Conservation (phyloP, 2,888 invertebrate genomes). For the Diloba caeruleocephala region DNA sequence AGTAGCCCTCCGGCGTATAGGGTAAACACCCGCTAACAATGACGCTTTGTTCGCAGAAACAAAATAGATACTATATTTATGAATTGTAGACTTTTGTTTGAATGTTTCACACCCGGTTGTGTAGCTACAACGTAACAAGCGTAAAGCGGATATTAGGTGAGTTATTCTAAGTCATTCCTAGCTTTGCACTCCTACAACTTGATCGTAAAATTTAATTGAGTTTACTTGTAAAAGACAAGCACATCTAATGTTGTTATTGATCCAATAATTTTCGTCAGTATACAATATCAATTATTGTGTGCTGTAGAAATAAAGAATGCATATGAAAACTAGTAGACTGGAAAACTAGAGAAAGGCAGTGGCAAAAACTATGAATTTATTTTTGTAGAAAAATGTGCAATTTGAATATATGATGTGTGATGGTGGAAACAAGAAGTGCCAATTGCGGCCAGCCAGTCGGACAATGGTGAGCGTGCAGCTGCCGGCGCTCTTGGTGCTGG, state of each 20-base stretch:
- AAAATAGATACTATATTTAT: conserved; percentile 19
- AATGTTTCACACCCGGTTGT: neutral
- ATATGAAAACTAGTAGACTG: neutral
- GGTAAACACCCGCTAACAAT: conserved; percentile 34
- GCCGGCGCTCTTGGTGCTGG: conserved; percentile 63
- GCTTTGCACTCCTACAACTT: neutral
- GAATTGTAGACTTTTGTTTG: conserved; percentile 3
- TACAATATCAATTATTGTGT: too few relatives aligned
- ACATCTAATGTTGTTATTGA: conserved; percentile 34
- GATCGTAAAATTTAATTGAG: too few relatives aligned
- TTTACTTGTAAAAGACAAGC: conserved; percentile 43
- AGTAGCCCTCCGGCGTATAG: conserved; percentile 61
- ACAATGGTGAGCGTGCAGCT: conserved; percentile 71
- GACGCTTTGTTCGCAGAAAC: conserved; percentile 13
- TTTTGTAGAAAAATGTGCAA: conserved; percentile 48
- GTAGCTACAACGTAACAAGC: neutral
- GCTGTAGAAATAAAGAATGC: conserved; percentile 5
- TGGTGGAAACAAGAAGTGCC: conserved; percentile 62
- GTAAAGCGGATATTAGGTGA: conserved; percentile 19
- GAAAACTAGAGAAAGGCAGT: neutral
- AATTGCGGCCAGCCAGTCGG: conserved; percentile 58
- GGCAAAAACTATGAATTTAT: neutral
- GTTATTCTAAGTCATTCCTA: conserved; percentile 31
- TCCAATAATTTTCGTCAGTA: conserved; percentile 21
- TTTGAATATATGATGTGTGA: conserved; percentile 69